Conservation (phyloP, 2,113 vertebrate species). For the Reinhardtius hippoglossoides region DNA sequence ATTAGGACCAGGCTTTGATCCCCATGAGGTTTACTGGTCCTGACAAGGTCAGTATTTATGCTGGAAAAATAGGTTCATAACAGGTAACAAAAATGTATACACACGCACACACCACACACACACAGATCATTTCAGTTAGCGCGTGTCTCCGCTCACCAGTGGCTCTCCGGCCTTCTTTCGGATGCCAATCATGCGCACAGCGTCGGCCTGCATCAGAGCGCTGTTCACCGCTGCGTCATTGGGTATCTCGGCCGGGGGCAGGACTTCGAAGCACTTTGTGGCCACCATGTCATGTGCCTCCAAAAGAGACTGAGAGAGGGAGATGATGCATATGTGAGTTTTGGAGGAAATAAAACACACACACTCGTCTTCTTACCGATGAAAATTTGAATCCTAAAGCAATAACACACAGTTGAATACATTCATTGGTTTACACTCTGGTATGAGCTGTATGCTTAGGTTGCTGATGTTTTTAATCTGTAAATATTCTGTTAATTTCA, state of each 20-base stretch:
- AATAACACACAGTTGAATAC: too few relatives aligned
- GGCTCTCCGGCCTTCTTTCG: constrained; percentile 97
- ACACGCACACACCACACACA: background rate
- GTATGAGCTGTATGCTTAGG: background rate
- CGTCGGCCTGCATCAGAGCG: constrained; percentile 92
- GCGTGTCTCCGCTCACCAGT: constrained; percentile 83
- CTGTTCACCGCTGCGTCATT: constrained; percentile 85
- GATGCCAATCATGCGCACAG: constrained; percentile 98
- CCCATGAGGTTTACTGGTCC: too few relatives aligned
- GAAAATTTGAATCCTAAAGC: background rate
- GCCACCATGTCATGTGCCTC: constrained; percentile 98
- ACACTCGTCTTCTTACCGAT: background rate
- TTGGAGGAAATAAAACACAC: background rate
- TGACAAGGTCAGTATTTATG: too few relatives aligned
- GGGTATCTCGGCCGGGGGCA: constrained; percentile 87
- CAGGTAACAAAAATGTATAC: too few relatives aligned
- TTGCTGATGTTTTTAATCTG: background rate
- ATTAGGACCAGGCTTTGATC: too few relatives aligned
- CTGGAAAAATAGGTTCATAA: too few relatives aligned
- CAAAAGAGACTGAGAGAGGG: constrained; percentile 88
- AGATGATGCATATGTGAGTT: background rate
- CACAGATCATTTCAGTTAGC: background rate
- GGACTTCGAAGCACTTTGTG: constrained; percentile 94
- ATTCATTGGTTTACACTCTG: background rate
- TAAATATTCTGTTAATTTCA: background rate